A percentile compares a stretch with the other conserved stretches of the same genome.
Conservation (phyloP, 2,888 invertebrate species). For the Allacma fusca region DNA sequence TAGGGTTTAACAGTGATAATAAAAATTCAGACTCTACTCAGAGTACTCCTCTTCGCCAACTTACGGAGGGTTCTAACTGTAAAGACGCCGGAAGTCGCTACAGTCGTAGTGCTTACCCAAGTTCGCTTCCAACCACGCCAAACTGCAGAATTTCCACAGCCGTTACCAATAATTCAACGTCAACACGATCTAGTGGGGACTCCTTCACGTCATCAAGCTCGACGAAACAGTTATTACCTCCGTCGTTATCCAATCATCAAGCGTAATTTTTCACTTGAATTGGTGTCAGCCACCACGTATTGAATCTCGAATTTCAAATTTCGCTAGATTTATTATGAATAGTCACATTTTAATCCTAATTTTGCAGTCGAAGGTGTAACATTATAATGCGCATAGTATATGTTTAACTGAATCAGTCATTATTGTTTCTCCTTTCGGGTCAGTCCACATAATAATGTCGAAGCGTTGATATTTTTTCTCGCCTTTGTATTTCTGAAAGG, state of each 20-base stretch:
- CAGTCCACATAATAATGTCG: no score
- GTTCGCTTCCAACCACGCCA: slow-evolving; percentile 58
- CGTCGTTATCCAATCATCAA: slow-evolving; percentile 32
- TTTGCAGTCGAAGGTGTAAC: no score
- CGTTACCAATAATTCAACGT: slow-evolving; percentile 57
- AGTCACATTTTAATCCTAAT: no score
- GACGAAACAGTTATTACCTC: slow-evolving; percentile 45
- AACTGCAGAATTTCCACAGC: slow-evolving; percentile 50
- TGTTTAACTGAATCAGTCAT: no score
- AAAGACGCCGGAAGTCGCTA: slow-evolving; percentile 49
- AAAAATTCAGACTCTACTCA: slow-evolving; percentile 56
- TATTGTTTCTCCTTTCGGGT: no score
- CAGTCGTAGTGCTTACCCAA: slow-evolving; percentile 47
- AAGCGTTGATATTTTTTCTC: no score
- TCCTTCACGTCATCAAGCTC: slow-evolving; percentile 83
- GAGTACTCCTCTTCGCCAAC: slow-evolving; percentile 56
- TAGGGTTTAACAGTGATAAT: slow-evolving; percentile 47
- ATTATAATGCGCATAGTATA: no score
- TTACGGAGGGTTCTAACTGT: slow-evolving; percentile 30
- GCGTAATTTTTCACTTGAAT: background rate
- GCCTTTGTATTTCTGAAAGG: no score
- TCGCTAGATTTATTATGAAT: no score
- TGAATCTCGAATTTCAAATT: background rate
- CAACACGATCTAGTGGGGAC: slow-evolving; percentile 76
- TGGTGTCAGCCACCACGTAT: no score